These are phyloP conservation scores for Neopipo cinnamomea DNA, from an alignment of 2,113 vertebrate genomes.

Conservation along the genomic window DNA sequence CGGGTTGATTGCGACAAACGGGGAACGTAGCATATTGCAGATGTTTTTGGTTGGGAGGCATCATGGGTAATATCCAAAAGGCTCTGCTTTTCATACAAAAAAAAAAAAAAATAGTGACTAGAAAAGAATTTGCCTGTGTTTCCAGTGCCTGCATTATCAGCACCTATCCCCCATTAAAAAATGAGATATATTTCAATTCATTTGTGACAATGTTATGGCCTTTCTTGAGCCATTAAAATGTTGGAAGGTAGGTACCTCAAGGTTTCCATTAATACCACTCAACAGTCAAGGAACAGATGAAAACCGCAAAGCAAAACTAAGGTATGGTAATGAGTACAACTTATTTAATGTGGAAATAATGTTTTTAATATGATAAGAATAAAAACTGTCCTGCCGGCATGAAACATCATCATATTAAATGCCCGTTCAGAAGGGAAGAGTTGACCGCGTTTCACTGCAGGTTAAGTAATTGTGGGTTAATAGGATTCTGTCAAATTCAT, in stretches of 20 bases:
- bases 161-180: background rate
- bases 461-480: background rate
- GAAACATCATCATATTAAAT: background rate
- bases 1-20: background rate
- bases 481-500: background rate
- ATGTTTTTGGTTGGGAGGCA: conserved; percentile 25
- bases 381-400: background rate
- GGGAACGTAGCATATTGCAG: conserved; percentile 1
- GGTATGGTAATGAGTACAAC: background rate
- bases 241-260: background rate
- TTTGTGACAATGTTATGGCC: background rate
- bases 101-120: background rate
- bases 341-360: background rate
- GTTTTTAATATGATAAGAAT: background rate
- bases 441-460: background rate
- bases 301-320: background rate
- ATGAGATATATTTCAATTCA: background rate
- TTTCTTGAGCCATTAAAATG: background rate
- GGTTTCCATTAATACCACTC: background rate
- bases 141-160: background rate
- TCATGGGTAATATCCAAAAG: conserved; percentile 1
- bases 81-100: background rate
- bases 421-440: background rate
- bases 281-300: background rate
- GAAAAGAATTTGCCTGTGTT: background rate